Evolutionary conservation across 1,140 invertebrate species (phyloP).

Genomic region (Chrysomallon squamiferum): DNA sequence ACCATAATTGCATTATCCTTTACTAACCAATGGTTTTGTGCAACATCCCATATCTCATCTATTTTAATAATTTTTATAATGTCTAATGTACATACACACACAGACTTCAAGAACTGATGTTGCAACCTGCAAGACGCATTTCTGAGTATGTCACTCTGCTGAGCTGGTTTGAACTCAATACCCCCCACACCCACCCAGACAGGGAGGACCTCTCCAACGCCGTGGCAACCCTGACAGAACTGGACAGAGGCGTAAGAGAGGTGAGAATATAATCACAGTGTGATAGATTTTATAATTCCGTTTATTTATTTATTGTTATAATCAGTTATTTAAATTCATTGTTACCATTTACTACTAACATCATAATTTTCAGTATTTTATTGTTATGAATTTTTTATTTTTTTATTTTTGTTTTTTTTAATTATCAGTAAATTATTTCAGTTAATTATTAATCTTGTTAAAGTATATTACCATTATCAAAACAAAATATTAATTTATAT

Average conservation of each 20-base stretch:
- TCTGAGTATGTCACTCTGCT: conserved; percentile 52
- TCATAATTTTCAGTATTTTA: neutral
- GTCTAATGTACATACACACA: too few species aligned
- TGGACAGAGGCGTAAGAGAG: conserved; percentile 51
- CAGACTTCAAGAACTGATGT: conserved; percentile 52
- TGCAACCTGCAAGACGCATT: conserved; percentile 44
- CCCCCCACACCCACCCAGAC: conserved; percentile 49
- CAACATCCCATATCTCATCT: too few species aligned
- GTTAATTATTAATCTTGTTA: too few species aligned
- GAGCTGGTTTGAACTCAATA: conserved; percentile 54
- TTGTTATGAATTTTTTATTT: too few species aligned
- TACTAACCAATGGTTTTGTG: too few species aligned
- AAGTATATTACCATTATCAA: too few species aligned
- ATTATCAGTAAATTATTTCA: too few species aligned
- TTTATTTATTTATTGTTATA: neutral
- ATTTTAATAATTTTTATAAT: too few species aligned
- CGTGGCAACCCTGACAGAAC: conserved; percentile 43
- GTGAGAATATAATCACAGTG: too few species aligned
- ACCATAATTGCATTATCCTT: too few species aligned
- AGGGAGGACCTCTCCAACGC: conserved; percentile 44
- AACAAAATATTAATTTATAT: too few species aligned
- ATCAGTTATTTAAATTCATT: neutral
- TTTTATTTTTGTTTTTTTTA: too few species aligned
- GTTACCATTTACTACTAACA: neutral
- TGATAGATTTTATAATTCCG: neutral